These are phyloP conservation scores for Drosophila rhopaloa DNA, from an alignment of 1,140 invertebrate species.

Conservation along the genomic window DNA sequence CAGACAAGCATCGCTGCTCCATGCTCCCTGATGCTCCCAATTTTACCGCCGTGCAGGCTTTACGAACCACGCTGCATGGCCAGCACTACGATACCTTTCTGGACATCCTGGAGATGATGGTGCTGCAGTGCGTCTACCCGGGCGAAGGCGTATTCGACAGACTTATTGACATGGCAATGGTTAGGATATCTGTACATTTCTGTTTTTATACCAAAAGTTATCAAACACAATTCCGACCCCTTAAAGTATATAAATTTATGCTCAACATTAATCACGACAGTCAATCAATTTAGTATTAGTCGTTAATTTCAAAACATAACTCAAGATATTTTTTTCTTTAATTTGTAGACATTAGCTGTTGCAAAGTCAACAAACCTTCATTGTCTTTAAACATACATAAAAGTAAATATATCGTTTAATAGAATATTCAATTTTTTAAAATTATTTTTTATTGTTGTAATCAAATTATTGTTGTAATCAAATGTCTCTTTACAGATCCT, in stretches of 20 bases:
- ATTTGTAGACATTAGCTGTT: too few relatives aligned
- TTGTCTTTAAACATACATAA: too few relatives aligned
- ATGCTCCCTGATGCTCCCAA: constrained; percentile 60
- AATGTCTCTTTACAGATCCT: constrained; percentile 37
- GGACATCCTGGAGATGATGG: constrained; percentile 57
- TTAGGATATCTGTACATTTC: neutral
- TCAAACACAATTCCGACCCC: too few relatives aligned
- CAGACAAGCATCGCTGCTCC: constrained; percentile 51
- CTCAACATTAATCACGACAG: too few relatives aligned
- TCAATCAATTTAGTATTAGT: too few relatives aligned
- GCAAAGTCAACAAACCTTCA: too few relatives aligned
- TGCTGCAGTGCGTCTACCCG: constrained; percentile 57
- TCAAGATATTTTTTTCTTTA: too few relatives aligned
- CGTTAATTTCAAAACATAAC: too few relatives aligned
- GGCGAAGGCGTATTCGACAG: constrained; percentile 54
- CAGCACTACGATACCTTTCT: constrained; percentile 67
- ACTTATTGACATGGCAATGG: constrained; percentile 63
- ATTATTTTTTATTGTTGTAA: neutral
- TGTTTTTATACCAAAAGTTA: too few relatives aligned
- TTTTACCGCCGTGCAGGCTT: constrained; percentile 35
- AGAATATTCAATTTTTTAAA: too few relatives aligned
- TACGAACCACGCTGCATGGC: constrained; percentile 48
- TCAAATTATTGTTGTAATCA: neutral
- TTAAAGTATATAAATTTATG: too few relatives aligned
- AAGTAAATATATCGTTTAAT: too few relatives aligned